phyloP scores from a whole-genome alignment of 2,113 vertebrate genomes.

The Lophotis ruficrista region DNA sequence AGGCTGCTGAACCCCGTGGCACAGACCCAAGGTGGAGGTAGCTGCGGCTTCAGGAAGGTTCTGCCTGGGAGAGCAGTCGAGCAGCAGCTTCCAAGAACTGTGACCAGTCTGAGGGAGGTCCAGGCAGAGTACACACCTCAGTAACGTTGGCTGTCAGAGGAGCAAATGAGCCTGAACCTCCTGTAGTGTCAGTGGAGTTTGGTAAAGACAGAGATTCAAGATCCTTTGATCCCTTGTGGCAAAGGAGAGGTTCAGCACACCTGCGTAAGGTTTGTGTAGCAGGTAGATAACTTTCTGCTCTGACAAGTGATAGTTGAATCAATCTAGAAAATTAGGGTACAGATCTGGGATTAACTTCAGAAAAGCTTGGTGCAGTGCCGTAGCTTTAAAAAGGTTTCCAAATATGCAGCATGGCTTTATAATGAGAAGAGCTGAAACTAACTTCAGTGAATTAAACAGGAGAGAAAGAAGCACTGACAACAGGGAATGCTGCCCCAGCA shows the following conservation, averaged over 20 bases:
- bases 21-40: not conserved
- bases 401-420: not conserved
- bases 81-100: not conserved
- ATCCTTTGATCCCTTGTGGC: not conserved
- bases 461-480: not conserved
- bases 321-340: not conserved
- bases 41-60: not conserved
- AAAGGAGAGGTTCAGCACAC: not conserved
- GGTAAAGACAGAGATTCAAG: not conserved
- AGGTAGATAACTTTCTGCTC: not conserved
- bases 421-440: not conserved
- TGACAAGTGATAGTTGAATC: not conserved
- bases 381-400: not conserved
- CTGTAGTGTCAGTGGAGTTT: not conserved
- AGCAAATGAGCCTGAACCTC: not conserved
- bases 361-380: not conserved
- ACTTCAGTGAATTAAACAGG: not conserved
- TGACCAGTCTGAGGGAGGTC: not conserved
- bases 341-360: not conserved
- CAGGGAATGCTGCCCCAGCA: not conserved
- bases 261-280: not conserved
- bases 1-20: not conserved
- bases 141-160: fast-evolving
- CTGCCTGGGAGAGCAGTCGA: not conserved
- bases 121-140: not conserved